These are phyloP conservation scores for Thelaira solivaga DNA, from an alignment of 2,888 invertebrate genomes.

Conservation along the genomic window DNA sequence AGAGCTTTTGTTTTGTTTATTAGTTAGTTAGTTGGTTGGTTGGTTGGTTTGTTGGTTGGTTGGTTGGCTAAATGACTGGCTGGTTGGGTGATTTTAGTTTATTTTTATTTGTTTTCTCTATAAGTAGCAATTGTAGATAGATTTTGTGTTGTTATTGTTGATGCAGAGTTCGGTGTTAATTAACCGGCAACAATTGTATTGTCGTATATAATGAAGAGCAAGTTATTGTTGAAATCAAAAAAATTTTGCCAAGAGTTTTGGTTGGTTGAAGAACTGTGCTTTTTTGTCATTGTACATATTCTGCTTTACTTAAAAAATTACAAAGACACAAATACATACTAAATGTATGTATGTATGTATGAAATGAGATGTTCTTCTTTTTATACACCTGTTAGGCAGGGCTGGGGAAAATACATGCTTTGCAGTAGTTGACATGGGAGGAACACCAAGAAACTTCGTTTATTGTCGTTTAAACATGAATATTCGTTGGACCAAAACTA, in stretches of 20 bases:
- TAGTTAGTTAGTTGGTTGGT: background rate
- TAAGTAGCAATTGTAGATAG: background rate
- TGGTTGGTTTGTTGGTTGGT: background rate
- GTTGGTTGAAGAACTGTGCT: background rate
- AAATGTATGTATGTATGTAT: no score
- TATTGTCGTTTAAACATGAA: no score
- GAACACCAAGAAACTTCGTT: no score
- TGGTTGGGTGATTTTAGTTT: background rate
- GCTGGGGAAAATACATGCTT: no score
- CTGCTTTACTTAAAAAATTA: no score
- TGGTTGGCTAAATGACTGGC: background rate
- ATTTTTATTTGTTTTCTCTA: background rate
- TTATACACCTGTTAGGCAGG: no score
- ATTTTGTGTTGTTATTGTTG: background rate
- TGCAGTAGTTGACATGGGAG: no score
- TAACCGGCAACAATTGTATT: background rate
- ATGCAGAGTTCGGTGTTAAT: constrained; percentile 25
- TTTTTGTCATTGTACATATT: background rate
- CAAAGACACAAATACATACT: no score
- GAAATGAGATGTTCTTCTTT: no score
- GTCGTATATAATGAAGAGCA: background rate
- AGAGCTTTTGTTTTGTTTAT: constrained; percentile 14
- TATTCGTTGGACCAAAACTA: no score
- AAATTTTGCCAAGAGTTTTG: constrained; percentile 1
- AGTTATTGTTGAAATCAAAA: background rate